Conservation (phyloP, 2,797 vertebrate species). For the Novumbra hubbsi region DNA sequence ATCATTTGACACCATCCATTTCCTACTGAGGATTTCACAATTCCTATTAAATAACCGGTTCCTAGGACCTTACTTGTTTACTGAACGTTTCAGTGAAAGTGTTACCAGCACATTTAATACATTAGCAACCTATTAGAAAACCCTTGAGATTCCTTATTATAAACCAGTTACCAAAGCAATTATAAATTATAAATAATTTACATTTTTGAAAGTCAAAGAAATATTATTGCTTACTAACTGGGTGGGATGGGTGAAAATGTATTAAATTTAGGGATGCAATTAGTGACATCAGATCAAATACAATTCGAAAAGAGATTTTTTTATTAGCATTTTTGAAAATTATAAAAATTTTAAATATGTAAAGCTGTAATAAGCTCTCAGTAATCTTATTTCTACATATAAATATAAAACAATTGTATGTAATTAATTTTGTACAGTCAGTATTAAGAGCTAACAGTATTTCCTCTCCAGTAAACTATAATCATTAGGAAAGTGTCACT, state of each 20-base stretch:
- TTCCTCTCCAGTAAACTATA: slow-evolving; percentile 12
- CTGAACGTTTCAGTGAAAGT: too few relatives aligned
- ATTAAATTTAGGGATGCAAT: background rate
- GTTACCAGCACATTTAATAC: too few relatives aligned
- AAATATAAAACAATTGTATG: background rate
- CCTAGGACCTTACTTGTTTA: too few relatives aligned
- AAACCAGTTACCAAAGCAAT: too few relatives aligned
- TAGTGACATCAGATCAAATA: background rate
- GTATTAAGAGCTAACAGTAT: background rate
- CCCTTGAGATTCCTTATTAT: too few relatives aligned
- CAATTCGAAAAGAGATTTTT: background rate
- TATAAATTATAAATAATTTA: too few relatives aligned
- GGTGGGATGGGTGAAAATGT: background rate
- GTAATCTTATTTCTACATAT: background rate
- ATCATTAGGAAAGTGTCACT: slow-evolving; percentile 30
- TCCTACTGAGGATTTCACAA: slow-evolving; percentile 31
- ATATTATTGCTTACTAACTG: background rate
- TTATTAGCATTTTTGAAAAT: background rate
- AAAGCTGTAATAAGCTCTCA: background rate
- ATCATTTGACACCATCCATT: slow-evolving; percentile 30
- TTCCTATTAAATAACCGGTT: background rate
- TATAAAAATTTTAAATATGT: background rate
- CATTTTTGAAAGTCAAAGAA: too few relatives aligned
- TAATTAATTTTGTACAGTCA: background rate
- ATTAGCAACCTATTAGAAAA: too few relatives aligned